Evolutionary conservation across 2,113 vertebrate genomes (phyloP), one percentile per base, ranked within the genome.

Genomic region (Copsychus sechellarum): DNA sequence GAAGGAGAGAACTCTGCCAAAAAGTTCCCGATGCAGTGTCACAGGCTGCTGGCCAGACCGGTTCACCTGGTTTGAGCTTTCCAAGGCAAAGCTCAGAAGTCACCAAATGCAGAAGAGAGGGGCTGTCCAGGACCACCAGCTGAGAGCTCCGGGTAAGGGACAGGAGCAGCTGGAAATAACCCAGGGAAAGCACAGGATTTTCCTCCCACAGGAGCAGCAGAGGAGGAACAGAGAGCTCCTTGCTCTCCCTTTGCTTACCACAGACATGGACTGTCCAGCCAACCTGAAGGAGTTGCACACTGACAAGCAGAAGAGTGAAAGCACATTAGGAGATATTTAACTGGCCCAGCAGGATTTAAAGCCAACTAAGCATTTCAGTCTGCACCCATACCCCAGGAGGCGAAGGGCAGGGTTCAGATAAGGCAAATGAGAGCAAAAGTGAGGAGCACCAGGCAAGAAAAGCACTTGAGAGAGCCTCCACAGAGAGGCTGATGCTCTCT

Each of bases 61-160:
- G 96, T 97, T 97, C 95, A 60, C 80, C 97, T 72, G 81, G 88
- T 95, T 91, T 60, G 45, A 64, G 87, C 36, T 87, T 74, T 83
- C 64, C 77, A 81, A 85, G 90, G 36, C 5, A 2, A 61, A 71
- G 40, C 94, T 85, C n/a, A 6, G 65, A 34, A 91, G 25, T 53
- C 71, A 33, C n/a, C 45, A 25, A 16, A 69, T 28, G 93, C 28
- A 51, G 69, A 51, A 88, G 9, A 38, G 16, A 80, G 56, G 33
- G 10, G 76, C 31, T 81, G 78, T 5, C 66, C 50, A 10, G 40
- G 38, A 48, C 20, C 43, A 54, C 40, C 50, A 19, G 78, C 43
- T 70, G 42, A 64, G 73, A 69, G 15, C 58, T 40, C 5, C 0
- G 0, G 24, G 36, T 26, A n/a, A 86, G 43, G 11, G 28, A 42